Evolutionary conservation across 2,113 vertebrate species (phyloP), one percentile per base, ranked within the genome.

Genomic region (Anarrhichthys ocellatus): DNA sequence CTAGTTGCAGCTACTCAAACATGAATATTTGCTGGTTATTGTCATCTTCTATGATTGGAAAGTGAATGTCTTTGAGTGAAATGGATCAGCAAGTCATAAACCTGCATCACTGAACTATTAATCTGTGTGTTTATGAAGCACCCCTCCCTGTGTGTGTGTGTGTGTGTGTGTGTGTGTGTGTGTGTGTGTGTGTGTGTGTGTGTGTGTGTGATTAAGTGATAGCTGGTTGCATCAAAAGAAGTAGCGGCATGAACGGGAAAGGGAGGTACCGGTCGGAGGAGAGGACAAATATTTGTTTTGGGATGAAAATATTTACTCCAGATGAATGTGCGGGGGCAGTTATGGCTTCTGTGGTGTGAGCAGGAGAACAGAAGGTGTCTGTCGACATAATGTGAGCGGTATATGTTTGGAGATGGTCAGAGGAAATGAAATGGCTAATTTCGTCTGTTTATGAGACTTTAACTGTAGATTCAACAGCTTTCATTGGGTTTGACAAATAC

Each of bases 261-360:
- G 48, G 50, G 65, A 65, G 67, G 62, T 18, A 48, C 50, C 8
- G 78, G 76, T 48, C 2, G 29, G 29, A 80, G 67, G 34, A 27
- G 9, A 75, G 40, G 62, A 61, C 66, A 87, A 89, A 88, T 84
- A 80, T 89, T 89, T 81, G 70, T 85, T 87, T 85, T 77, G 69
- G 73, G 66, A 68, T 80, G 42, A 80, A 89, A 86, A 78, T 87
- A 82, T 92, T 90, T 88, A 81, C 85, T 71, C 46, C n/a, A 58
- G 70, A 72, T 78, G 81, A 88, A 76, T 24, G 68, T 79, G 78
- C 9, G 65, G 72, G 62, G 82, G 84, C 54, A 22, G 80, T 13
- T 78, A 65, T 75, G 84, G 86, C 73, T 68, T 44, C 18, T 5
- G 78, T 34, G 78, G 73, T 29, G 73, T 24, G 52, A 63, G 34